Conservation (phyloP, 2,113 vertebrate genomes). For the Lophura nycthemera region DNA sequence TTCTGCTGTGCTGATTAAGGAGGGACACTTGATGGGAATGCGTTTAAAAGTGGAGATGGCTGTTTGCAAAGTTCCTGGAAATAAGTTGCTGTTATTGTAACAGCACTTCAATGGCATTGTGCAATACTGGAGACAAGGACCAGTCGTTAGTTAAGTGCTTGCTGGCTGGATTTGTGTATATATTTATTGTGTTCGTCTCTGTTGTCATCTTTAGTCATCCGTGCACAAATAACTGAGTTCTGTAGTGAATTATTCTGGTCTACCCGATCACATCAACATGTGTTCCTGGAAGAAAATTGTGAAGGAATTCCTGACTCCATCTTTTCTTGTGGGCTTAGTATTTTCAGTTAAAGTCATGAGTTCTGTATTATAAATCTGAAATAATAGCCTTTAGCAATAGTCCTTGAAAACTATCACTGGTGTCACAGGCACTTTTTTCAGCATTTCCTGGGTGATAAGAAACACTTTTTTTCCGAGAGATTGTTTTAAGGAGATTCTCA, state of each 20-base stretch:
- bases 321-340: not conserved
- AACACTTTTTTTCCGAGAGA: not conserved
- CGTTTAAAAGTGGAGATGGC: not conserved
- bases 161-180: not conserved
- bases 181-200: not conserved
- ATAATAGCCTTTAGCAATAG: not conserved
- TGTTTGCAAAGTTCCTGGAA: not conserved
- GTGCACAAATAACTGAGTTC: not conserved
- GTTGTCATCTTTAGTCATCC: not conserved
- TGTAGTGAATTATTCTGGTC: not conserved
- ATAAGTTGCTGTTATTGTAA: not conserved
- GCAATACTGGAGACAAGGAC: not conserved
- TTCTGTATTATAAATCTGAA: constrained; percentile 34
- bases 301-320: not conserved
- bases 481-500: not conserved
- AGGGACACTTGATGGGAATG: not conserved
- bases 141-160: not conserved
- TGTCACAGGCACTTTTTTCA: not conserved
- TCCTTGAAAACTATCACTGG: not conserved
- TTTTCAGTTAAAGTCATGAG: constrained; percentile 1
- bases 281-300: constrained; percentile 13
- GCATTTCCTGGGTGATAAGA: not conserved
- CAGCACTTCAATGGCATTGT: not conserved
- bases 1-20: not conserved
- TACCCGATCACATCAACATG: not conserved